Percentiles rank a stretch among this genome's conserved stretches.
Evolutionary conservation across 2,888 invertebrate species (phyloP).

Genomic region (Trichopoda pennipes): DNA sequence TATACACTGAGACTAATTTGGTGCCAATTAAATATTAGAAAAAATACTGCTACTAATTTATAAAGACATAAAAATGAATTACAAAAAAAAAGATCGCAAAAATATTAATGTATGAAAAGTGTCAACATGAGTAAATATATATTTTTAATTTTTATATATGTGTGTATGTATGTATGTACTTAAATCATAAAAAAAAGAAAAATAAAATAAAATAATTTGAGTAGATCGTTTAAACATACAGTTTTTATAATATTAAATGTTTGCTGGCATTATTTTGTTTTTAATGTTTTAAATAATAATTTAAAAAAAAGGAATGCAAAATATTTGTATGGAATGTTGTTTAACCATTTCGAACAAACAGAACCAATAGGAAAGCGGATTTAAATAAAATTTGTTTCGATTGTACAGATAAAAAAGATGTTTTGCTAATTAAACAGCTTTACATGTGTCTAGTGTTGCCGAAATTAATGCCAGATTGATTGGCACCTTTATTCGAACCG

Average conservation of each 20-base stretch:
- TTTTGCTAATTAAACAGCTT: conserved; percentile 75
- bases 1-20: conserved; percentile 35
- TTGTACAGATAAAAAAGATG: conserved; percentile 39
- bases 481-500: conserved; percentile 98
- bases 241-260: conserved; percentile 34
- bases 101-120: conserved; percentile 51
- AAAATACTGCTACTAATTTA: conserved; percentile 49
- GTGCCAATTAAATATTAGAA: conserved; percentile 54
- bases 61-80: conserved; percentile 26
- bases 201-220: conserved; percentile 37
- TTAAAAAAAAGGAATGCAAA: conserved; percentile 58
- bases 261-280: conserved; percentile 30
- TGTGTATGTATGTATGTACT: conserved; percentile 27
- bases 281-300: conserved; percentile 51
- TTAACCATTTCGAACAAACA: conserved; percentile 52
- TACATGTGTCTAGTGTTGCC: conserved; percentile 99
- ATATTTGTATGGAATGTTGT: conserved; percentile 62
- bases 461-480: conserved; percentile 97
- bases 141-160: background rate
- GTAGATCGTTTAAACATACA: conserved; percentile 45
- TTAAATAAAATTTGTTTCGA: conserved; percentile 39
- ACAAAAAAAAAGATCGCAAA: conserved; percentile 46
- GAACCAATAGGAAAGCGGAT: conserved; percentile 48
- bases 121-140: conserved; percentile 42
- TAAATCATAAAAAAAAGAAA: conserved; percentile 49